A percentile compares a stretch with the other conserved stretches of the same genome.
Evolutionary conservation across 1,140 invertebrate genomes (phyloP).

Genomic region (Gerris buenoi): DNA sequence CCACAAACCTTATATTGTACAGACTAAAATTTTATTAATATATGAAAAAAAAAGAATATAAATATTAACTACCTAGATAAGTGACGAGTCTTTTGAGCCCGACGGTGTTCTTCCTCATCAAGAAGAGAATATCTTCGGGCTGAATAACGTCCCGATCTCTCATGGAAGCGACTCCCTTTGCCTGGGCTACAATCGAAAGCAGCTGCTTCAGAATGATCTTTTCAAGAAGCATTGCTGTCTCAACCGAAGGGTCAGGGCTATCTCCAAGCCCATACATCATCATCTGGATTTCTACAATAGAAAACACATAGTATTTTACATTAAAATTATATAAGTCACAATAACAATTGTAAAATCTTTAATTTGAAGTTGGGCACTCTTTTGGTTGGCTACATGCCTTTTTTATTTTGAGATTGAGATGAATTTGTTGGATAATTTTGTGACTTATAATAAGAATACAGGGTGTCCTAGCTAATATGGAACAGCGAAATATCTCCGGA

Average conservation of each 20-base stretch:
- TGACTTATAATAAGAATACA: too few species aligned
- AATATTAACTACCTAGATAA: background rate
- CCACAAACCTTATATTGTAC: too few species aligned
- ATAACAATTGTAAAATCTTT: too few species aligned
- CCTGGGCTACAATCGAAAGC: slow-evolving; percentile 38
- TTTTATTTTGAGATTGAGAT: too few species aligned
- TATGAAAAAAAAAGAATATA: too few species aligned
- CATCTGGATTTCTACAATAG: slow-evolving; percentile 39
- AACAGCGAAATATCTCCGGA: too few species aligned
- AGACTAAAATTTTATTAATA: too few species aligned
- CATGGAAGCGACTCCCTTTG: slow-evolving; percentile 33
- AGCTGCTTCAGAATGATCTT: slow-evolving; percentile 47
- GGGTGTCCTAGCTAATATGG: too few species aligned
- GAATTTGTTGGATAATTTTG: too few species aligned
- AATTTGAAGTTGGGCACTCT: too few species aligned
- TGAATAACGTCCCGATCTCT: slow-evolving; percentile 33
- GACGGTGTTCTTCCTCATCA: slow-evolving; percentile 45
- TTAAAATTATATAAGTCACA: too few species aligned
- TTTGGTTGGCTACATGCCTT: too few species aligned
- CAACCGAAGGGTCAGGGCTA: slow-evolving; percentile 42
- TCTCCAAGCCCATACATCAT: slow-evolving; percentile 63
- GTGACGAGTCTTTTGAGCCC: slow-evolving; percentile 35
- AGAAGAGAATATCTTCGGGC: slow-evolving; percentile 45
- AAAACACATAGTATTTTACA: slow-evolving; percentile 10
- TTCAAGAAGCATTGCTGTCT: slow-evolving; percentile 47